A percentile compares a stretch with the other conserved stretches of the same genome.
phyloP scores from a whole-genome alignment of 2,113 vertebrate genomes.

The Ceuthmochares aereus region DNA sequence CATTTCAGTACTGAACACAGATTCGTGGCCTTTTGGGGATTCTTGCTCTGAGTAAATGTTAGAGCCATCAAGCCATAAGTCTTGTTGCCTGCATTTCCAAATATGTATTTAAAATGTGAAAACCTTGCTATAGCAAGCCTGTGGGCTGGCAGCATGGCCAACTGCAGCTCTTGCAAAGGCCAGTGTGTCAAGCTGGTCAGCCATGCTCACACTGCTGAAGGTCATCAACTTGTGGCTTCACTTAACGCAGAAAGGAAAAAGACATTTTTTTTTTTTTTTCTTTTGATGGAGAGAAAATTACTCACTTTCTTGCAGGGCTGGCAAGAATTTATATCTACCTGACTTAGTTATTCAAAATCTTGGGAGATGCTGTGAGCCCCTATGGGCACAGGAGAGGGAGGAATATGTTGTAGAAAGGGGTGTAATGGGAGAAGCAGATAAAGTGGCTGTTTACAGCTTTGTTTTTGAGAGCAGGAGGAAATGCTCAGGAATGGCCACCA shows the following conservation, averaged over 20 bases:
- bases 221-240: neutral
- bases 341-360: neutral
- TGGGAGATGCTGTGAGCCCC: neutral
- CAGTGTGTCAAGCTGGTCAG: neutral
- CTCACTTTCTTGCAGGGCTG: neutral
- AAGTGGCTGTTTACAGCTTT: neutral
- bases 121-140: neutral
- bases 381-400: neutral
- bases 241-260: neutral
- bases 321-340: neutral
- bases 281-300: neutral
- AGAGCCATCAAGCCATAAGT: neutral
- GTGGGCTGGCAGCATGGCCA: neutral
- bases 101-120: neutral
- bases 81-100: neutral
- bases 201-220: neutral
- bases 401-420: neutral
- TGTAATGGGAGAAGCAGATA: rapidly evolving
- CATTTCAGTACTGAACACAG: neutral
- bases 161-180: neutral
- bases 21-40: neutral
- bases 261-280: neutral
- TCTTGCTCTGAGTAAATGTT: neutral
- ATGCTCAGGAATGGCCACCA: neutral
- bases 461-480: neutral